Percentiles rank a stretch among this genome's conserved stretches.
Evolutionary conservation across 2,113 vertebrate species (phyloP).

Genomic region (rabbit (Oryctolagus cuniculus)): mOryCun1.1 NC_091452.1:25577501-25578000

Average conservation of each 20-base stretch:
- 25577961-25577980: neutral
- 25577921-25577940: neutral
- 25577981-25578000: neutral
- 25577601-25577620: rapidly evolving
- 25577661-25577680: neutral
- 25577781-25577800: neutral
- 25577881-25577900: slow-evolving; percentile 3
- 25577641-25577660: neutral
- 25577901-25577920: neutral
- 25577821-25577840: rapidly evolving
- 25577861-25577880: rapidly evolving
- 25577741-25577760: rapidly evolving
- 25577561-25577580: too few relatives aligned
- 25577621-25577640: rapidly evolving
- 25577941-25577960: neutral
- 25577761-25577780: neutral
- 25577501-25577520: neutral
- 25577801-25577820: rapidly evolving
- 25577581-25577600: too few relatives aligned
- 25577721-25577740: neutral
- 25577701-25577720: rapidly evolving
- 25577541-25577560: too few relatives aligned
- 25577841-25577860: neutral
- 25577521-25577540: neutral
- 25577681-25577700: slow-evolving; percentile 25